Conservation (phyloP, 2,888 invertebrate species). For the Alsophila aescularia region DNA sequence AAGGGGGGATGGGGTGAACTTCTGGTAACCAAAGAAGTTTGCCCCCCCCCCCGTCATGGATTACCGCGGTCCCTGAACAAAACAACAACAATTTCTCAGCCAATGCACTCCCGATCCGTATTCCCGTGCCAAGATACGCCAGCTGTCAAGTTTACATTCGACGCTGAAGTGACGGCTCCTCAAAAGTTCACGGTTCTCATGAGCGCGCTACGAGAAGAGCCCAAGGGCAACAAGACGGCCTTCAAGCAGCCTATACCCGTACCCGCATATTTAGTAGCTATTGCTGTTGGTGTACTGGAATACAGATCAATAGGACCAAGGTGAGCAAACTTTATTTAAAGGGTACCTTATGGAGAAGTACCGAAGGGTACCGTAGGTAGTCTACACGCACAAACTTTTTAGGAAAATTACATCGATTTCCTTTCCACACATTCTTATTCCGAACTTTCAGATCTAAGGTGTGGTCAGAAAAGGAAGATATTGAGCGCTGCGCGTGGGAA, state of each 20-base stretch:
- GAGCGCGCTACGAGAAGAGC: constrained; percentile 90
- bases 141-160: constrained; percentile 93
- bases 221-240: constrained; percentile 72
- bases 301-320: constrained; percentile 89
- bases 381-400: too few species aligned
- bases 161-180: constrained; percentile 89
- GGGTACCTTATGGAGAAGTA: too few species aligned
- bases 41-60: too few species aligned
- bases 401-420: too few species aligned
- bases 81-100: constrained; percentile 70
- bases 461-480: constrained; percentile 94
- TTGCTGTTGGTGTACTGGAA: constrained; percentile 93
- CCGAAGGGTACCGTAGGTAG: too few species aligned
- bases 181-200: constrained; percentile 91
- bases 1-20: too few species aligned
- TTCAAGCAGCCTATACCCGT: constrained; percentile 93
- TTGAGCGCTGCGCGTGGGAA: constrained; percentile 94
- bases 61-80: too few species aligned
- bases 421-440: too few species aligned
- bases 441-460: constrained; percentile 86
- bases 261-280: constrained; percentile 94
- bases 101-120: constrained; percentile 95
- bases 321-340: constrained; percentile 42
- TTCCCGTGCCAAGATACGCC: constrained; percentile 97
- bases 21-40: too few species aligned